Conservation (phyloP, 2,797 vertebrate genomes). For the Squalus acanthias region DNA sequence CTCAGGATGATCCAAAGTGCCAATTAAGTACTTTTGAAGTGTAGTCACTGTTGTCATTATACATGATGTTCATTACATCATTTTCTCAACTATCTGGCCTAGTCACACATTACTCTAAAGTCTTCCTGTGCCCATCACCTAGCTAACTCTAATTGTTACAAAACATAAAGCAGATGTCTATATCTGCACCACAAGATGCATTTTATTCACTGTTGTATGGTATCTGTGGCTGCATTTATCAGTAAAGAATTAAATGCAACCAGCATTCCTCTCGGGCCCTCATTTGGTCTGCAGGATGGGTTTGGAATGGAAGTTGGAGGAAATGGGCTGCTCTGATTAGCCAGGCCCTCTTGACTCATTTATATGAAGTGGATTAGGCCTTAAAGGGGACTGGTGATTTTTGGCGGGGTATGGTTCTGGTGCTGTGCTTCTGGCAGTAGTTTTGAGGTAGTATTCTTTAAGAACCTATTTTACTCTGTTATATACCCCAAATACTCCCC, state of each 20-base stretch:
- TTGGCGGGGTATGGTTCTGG: background rate
- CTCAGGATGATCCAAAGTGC: background rate
- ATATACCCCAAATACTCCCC: background rate
- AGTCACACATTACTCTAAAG: background rate
- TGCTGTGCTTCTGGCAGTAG: background rate
- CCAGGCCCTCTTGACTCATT: background rate
- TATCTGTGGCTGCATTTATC: background rate
- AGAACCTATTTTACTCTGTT: background rate
- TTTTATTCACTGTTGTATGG: background rate
- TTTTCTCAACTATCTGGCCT: background rate
- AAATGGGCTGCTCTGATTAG: background rate
- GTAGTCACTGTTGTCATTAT: background rate
- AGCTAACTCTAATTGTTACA: background rate
- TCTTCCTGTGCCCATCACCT: background rate
- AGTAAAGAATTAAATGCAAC: background rate
- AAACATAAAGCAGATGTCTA: background rate
- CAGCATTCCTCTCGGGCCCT: background rate
- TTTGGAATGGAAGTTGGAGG: background rate
- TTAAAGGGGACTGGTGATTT: background rate
- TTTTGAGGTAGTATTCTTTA: background rate
- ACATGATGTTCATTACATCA: background rate
- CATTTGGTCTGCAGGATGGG: background rate
- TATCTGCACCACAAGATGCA: background rate
- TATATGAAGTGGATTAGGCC: background rate
- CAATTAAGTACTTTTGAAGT: background rate